A percentile compares a stretch with the other conserved stretches of the same genome.
Evolutionary conservation across 2,888 invertebrate genomes (phyloP).

Genomic region (Drosophila pegasa): DNA sequence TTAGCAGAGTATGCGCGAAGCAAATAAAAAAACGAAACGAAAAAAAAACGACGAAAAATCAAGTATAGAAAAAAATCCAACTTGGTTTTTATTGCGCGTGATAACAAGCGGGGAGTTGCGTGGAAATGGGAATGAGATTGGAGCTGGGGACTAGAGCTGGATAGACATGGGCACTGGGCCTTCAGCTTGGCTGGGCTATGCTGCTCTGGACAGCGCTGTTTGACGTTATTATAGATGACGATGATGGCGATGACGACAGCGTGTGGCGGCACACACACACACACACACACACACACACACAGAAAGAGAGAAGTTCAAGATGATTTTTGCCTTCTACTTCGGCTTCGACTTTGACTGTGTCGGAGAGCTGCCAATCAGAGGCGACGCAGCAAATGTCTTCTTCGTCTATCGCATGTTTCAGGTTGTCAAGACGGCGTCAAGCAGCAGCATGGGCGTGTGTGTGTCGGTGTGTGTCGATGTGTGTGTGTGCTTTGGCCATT

Average conservation of each 20-base stretch:
- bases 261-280: conserved; percentile 37
- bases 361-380: conserved; percentile 71
- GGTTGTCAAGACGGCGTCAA: conserved; percentile 71
- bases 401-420: conserved; percentile 70
- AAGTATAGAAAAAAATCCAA: conserved; percentile 42
- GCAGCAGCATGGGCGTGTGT: conserved; percentile 20
- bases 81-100: conserved; percentile 76
- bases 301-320: conserved; percentile 31
- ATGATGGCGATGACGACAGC: conserved; percentile 66
- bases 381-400: conserved; percentile 67
- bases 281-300: not conserved
- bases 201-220: conserved; percentile 67
- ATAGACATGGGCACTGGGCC: conserved; percentile 50
- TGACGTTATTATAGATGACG: conserved; percentile 79
- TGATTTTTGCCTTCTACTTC: conserved; percentile 45
- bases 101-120: conserved; percentile 72
- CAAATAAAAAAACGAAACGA: conserved; percentile 22
- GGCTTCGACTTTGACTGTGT: conserved; percentile 18
- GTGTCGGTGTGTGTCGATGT: conserved; percentile 35
- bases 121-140: conserved; percentile 29
- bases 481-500: conserved; percentile 53
- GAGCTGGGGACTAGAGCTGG: conserved; percentile 19
- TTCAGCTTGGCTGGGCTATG: conserved; percentile 18
- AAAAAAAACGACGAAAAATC: conserved; percentile 22
- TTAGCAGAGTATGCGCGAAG: conserved; percentile 38